Evolutionary conservation across 2,888 invertebrate species (phyloP), one percentile per base, ranked within the genome.

Genomic region (Sphaeridia pumilis): DNA sequence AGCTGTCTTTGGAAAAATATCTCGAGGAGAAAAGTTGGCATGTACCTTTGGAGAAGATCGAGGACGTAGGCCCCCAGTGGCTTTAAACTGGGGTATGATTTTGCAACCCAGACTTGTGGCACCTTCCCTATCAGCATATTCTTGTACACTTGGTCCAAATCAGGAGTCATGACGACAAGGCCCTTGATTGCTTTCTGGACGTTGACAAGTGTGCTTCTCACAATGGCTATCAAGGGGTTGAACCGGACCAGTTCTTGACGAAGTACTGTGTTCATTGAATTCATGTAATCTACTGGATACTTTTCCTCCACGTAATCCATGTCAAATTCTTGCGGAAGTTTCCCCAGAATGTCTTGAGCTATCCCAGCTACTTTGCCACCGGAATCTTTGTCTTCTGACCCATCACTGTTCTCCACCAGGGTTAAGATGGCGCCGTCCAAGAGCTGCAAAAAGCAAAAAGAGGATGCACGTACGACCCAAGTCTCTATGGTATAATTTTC

Each of bases 181-280:
- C 92, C 92, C 88, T 69, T 49, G 56, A 93, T 84, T 4, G 90
- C 92, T 63, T 85, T 87, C 67, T 81, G 81, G 14, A 92, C 79
- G 44, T 86, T 85, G 49, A 77, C 73, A 12, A 92, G 74, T 68
- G 87, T 88, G 20, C 70, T 72, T 51, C 84, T 74, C 43, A 93
- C 83, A 17, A 82, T 78, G 4, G 67, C 69, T 14, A 87, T 75
- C 7, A 93, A 74, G 44, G 78, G 76, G 59, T 87, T 87, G 66
- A 84, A 87, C 46, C 87, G 71, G 12, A 81, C 82, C 73, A 87
- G 84, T 71, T 88, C 88, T 70, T 88, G 87, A 4, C 89, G 84
- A 46, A 93, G 75, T 0, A 93, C 92, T 1, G 92, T 92, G 67
- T 93, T 92, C 88, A 93, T 88, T 65, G 90, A 90, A 75, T 92